These are phyloP conservation scores for Coreoperca whiteheadi DNA, from an alignment of 2,113 vertebrate genomes.

Conservation along the genomic window DNA sequence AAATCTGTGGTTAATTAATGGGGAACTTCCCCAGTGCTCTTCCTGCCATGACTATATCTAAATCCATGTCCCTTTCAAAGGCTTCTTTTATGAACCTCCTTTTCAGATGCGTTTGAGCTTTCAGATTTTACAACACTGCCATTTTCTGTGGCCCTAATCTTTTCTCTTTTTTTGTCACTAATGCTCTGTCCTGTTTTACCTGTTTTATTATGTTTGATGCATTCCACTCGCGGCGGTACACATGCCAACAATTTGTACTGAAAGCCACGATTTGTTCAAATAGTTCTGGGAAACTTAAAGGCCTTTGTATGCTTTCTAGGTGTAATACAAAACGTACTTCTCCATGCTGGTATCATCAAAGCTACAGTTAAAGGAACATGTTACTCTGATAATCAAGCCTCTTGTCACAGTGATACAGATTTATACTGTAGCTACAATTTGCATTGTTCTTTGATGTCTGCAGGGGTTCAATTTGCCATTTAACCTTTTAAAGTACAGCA, in stretches of 20 bases:
- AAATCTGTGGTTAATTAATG: conserved; percentile 29
- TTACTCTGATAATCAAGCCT: conserved; percentile 2
- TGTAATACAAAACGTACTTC: neutral
- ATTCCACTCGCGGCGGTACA: neutral
- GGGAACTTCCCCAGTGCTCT: conserved; percentile 39
- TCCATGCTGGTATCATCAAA: neutral
- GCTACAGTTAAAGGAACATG: neutral
- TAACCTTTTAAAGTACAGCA: conserved; percentile 34
- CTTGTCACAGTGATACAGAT: neutral
- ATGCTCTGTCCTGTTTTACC: neutral
- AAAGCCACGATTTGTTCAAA: neutral
- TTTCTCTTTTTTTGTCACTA: neutral
- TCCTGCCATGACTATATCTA: conserved; percentile 47
- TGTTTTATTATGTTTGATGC: neutral
- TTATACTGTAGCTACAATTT: neutral
- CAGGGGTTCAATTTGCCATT: conserved; percentile 29
- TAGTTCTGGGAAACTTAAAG: neutral
- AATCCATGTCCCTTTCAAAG: conserved; percentile 14
- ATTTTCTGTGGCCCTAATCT: neutral
- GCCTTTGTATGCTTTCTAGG: neutral
- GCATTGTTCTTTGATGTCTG: conserved; percentile 48
- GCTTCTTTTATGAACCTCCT: conserved; percentile 11
- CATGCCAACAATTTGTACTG: neutral
- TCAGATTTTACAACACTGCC: too few species aligned
- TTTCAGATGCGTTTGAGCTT: too few species aligned